phyloP scores from a whole-genome alignment of 2,113 vertebrate genomes.

The Prinia subflava region DNA sequence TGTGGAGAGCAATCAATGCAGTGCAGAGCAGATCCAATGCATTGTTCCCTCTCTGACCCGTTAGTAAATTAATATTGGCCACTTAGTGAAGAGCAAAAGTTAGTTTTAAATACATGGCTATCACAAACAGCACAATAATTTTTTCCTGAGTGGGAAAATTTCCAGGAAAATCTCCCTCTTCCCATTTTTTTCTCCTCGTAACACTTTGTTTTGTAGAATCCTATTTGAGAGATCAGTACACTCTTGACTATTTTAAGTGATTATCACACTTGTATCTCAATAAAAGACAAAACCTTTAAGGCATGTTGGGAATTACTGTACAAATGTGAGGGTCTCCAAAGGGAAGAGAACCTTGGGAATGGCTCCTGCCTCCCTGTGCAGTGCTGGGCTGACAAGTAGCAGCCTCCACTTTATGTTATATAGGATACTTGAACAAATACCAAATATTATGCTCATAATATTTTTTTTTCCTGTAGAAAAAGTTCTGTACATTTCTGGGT shows the following conservation, averaged over 20 bases:
- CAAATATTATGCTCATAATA: not conserved
- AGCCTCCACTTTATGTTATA: not conserved
- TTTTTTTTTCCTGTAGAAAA: not conserved
- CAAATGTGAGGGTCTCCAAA: not conserved
- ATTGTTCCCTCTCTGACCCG: not conserved
- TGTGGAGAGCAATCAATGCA: slow-evolving; percentile 6
- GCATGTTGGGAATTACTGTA: not conserved
- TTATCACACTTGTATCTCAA: not conserved
- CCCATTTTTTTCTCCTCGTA: not conserved
- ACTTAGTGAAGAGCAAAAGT: slow-evolving; percentile 6
- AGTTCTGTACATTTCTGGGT: not conserved
- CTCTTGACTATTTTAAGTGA: not conserved
- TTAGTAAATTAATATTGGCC: slow-evolving; percentile 30
- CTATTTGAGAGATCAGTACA: not conserved
- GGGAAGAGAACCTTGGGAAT: not conserved
- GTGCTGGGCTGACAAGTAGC: not conserved
- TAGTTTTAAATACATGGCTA: not conserved
- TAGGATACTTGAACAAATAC: not conserved
- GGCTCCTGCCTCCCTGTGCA: not conserved
- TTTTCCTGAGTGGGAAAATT: not conserved
- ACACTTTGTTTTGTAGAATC: not conserved
- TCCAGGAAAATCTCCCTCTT: not conserved
- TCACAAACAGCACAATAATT: not conserved
- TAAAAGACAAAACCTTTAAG: not conserved
- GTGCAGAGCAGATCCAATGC: not conserved